Percentiles rank a stretch among this genome's conserved stretches.
Conservation (phyloP, 2,888 invertebrate genomes). For the Zeuzera pyrina region DNA sequence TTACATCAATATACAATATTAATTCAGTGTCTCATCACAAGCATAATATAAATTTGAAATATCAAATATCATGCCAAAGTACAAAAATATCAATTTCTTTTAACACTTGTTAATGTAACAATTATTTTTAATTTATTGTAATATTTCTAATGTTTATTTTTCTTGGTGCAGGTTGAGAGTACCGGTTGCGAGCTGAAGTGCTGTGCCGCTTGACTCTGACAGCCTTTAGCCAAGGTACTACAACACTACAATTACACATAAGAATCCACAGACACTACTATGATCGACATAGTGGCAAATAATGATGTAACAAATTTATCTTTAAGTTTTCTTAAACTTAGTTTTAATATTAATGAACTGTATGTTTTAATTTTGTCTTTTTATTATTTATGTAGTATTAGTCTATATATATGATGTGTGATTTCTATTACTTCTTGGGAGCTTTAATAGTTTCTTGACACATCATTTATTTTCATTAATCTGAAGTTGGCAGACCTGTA, state of each 20-base stretch:
- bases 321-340: conserved; percentile 33
- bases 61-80: no score
- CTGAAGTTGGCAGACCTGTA: no score
- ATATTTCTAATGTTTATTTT: conserved; percentile 7
- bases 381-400: conserved; percentile 14
- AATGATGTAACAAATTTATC: conserved; percentile 53
- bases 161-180: conserved; percentile 39
- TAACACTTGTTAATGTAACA: no score
- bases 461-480: no score
- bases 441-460: no score
- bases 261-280: conserved; percentile 61
- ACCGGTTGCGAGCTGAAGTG: conserved; percentile 53
- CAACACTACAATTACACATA: conserved; percentile 40
- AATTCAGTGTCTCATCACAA: no score
- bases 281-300: conserved; percentile 59
- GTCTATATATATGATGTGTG: conserved; percentile 7
- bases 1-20: no score
- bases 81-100: no score
- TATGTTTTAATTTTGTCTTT: conserved; percentile 15
- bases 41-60: no score
- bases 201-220: conserved; percentile 35
- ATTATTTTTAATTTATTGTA: no score
- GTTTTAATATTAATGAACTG: conserved; percentile 25
- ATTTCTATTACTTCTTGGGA: no score
- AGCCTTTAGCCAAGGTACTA: conserved; percentile 64